Percentiles rank a stretch among this genome's conserved stretches.
phyloP scores from a whole-genome alignment of 2,888 invertebrate genomes.

The Drosophila atripex region DNA sequence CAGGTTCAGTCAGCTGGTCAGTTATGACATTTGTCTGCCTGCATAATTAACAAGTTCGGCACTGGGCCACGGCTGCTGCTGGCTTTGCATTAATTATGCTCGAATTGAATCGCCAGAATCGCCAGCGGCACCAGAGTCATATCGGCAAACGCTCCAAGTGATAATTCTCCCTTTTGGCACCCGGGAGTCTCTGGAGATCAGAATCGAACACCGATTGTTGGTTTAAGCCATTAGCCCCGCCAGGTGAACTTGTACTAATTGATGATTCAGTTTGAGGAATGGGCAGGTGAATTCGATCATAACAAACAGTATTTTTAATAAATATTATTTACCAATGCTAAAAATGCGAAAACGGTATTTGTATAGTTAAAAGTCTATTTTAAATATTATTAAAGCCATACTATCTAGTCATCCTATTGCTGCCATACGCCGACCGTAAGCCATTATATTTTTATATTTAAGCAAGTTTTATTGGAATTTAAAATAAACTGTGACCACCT shows the following conservation, averaged over 20 bases:
- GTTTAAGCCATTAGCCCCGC: constrained; percentile 33
- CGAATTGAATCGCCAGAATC: constrained; percentile 18
- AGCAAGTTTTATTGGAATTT: neutral
- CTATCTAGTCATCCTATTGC: no score
- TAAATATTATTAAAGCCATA: no score
- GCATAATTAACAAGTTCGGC: constrained; percentile 57
- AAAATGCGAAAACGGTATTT: neutral
- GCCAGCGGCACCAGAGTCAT: constrained; percentile 24
- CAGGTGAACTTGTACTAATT: constrained; percentile 30
- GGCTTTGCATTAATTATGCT: constrained; percentile 54
- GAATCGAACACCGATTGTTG: constrained; percentile 38
- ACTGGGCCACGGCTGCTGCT: constrained; percentile 12
- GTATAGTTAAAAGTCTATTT: no score
- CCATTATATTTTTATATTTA: no score
- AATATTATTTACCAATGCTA: constrained; percentile 5
- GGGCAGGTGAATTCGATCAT: neutral
- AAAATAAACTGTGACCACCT: neutral
- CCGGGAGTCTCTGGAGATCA: constrained; percentile 9
- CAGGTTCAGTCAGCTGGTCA: constrained; percentile 39
- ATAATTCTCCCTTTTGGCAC: constrained; percentile 52
- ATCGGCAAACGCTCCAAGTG: constrained; percentile 44
- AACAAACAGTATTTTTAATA: constrained; percentile 5
- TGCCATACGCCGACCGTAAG: neutral
- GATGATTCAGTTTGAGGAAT: constrained; percentile 48
- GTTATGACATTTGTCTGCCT: constrained; percentile 42